These are phyloP conservation scores for Chrysogorgia sp. DNA, from an alignment of 92 coral and sea anemone genomes.

Conservation along the genomic window DNA sequence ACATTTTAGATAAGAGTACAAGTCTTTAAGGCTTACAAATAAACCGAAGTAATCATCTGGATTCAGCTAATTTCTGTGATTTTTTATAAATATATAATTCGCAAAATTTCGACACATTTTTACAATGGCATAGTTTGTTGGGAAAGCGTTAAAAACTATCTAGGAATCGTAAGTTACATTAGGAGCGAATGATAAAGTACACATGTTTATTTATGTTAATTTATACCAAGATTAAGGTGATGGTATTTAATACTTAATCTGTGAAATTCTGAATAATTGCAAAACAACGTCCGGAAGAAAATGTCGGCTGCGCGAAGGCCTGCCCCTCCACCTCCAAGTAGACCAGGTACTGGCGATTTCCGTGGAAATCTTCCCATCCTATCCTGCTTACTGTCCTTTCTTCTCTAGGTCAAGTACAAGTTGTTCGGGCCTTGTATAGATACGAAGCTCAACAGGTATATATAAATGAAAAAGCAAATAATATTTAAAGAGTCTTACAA, in stretches of 20 bases:
- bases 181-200: too few species aligned
- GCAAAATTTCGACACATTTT: too few species aligned
- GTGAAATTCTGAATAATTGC: constrained; percentile 5
- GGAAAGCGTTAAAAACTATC: too few species aligned
- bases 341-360: constrained; percentile 75
- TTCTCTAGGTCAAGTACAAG: constrained; percentile 86
- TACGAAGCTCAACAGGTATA: constrained; percentile 92
- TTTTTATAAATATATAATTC: too few species aligned
- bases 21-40: too few species aligned
- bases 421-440: constrained; percentile 86
- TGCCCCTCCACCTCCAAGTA: constrained; percentile 92
- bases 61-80: too few species aligned
- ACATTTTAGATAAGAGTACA: too few species aligned
- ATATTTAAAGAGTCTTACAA: neutral
- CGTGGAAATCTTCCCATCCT: neutral
- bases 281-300: constrained; percentile 29
- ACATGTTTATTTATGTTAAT: neutral
- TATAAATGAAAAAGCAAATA: too few species aligned
- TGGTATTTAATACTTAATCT: neutral
- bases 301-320: constrained; percentile 86
- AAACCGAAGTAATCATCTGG: too few species aligned
- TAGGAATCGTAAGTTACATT: too few species aligned
- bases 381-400: constrained; percentile 3
- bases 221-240: neutral
- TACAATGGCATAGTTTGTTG: too few species aligned